Evolutionary conservation across 2,888 invertebrate genomes (phyloP).

Genomic region (Strigamia maritima): DNA sequence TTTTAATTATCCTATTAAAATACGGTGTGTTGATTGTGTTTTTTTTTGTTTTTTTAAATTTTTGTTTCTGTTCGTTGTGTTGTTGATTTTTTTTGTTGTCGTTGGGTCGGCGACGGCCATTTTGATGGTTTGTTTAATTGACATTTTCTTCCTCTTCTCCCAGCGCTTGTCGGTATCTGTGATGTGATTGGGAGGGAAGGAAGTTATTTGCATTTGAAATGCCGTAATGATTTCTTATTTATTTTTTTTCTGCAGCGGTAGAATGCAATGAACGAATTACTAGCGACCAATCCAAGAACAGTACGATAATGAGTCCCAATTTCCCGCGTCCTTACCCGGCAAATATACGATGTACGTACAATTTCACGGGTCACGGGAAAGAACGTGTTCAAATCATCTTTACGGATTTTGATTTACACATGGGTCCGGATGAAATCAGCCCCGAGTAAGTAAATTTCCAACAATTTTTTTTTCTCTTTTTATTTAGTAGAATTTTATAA

Average conservation of each 20-base stretch:
- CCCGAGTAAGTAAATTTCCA: slow-evolving; percentile 43
- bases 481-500: not conserved
- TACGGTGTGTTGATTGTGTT: not conserved
- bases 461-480: not conserved
- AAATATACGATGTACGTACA: slow-evolving; percentile 79
- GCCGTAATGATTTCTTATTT: not conserved
- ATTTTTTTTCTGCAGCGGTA: slow-evolving; percentile 37
- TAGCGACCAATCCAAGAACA: slow-evolving; percentile 76
- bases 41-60: not conserved
- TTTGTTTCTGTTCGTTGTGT: not conserved
- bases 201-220: not conserved
- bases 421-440: slow-evolving; percentile 53
- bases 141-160: not conserved
- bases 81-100: not conserved
- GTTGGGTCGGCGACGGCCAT: not conserved
- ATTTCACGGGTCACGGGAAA: slow-evolving; percentile 79
- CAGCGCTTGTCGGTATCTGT: not conserved
- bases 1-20: not conserved
- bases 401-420: slow-evolving; percentile 76
- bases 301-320: slow-evolving; percentile 77
- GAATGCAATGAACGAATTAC: slow-evolving; percentile 70
- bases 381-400: slow-evolving; percentile 82
- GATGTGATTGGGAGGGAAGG: not conserved
- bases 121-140: slow-evolving; percentile 2
- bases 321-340: slow-evolving; percentile 79